phyloP scores from a whole-genome alignment of 92 coral and sea anemone genomes.

The Siderastrea radians region DNA sequence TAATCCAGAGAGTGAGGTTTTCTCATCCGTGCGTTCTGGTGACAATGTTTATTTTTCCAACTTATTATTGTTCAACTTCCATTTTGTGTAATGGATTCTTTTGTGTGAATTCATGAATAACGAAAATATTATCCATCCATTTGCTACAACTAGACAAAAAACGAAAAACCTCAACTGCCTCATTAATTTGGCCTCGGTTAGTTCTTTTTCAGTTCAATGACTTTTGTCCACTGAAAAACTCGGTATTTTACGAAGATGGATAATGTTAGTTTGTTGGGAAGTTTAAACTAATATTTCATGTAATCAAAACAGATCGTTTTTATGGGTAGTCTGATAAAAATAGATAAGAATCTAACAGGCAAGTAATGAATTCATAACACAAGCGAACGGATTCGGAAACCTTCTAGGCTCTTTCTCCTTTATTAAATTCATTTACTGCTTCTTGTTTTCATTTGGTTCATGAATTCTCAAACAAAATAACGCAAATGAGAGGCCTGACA shows the following conservation, averaged over 20 bases:
- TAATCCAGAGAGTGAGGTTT: too few relatives aligned
- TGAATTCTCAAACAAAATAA: background rate
- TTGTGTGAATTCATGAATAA: slow-evolving; percentile 6
- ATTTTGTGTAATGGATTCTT: background rate
- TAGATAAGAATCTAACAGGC: slow-evolving; percentile 15
- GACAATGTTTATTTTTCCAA: background rate
- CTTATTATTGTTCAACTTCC: background rate
- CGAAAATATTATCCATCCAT: slow-evolving; percentile 10
- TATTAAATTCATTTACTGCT: slow-evolving; percentile 16
- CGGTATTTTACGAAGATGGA: background rate
- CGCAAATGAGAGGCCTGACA: background rate
- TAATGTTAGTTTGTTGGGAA: background rate
- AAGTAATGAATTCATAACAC: slow-evolving; percentile 27
- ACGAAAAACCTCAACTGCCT: slow-evolving; percentile 5
- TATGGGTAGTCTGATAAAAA: slow-evolving; percentile 5
- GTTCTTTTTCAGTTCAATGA: background rate
- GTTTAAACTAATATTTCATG: background rate
- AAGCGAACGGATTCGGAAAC: background rate
- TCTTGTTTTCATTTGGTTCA: slow-evolving; percentile 22
- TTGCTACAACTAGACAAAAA: background rate
- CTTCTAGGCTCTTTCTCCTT: background rate
- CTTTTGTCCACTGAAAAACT: background rate
- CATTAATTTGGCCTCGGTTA: background rate
- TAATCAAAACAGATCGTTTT: background rate
- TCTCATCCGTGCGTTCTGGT: background rate